Evolutionary conservation across 2,113 vertebrate genomes (phyloP), one percentile per base, ranked within the genome.

Genomic region (Dromaius novaehollandiae): DNA sequence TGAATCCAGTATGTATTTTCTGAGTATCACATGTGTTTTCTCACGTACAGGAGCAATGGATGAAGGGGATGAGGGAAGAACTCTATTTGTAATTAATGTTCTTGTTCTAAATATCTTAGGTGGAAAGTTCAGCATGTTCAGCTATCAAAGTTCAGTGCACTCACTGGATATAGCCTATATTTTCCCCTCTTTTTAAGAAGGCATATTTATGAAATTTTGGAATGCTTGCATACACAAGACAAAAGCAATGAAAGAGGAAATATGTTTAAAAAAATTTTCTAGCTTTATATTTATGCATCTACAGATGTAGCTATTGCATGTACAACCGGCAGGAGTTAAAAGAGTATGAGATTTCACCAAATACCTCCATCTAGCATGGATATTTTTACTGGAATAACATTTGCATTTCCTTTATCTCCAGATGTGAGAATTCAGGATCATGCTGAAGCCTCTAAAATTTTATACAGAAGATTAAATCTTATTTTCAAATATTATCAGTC

Each of bases 81-180:
- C 26, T 76, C 16, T 0, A 0, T 55, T 51, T 82, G 56, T 36
- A 69, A 21, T 86, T 87, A 53, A 61, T 36, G 58, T 42, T 42
- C 7, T 34, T 81, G 42, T 42, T 82, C 66, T 3, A 25, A 13
- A 28, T 65, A 75, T 15, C 19, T 56, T 21, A 61, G 9, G 22
- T 3, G 84, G 28, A 86, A 75, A 82, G 84, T 89, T 82, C 73
- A 90, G 69, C 26, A 92, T 77, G 34, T 53, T 73, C 40, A 48
- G 70, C 71, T 80, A 73, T 28, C 30, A 9, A 82, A 90, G 80
- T 50, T 75, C 64, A 86, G 3, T 21, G 24, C 32, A 65, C 22
- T 79, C 42, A 30, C 1, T 40, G 16, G 22, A 25, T 1, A 2
- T 44, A 0, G 0, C 13, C 30, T 22, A 11, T 7, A 64, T 65